Base-by-base conservation (phyloP, 2,797 vertebrate genomes). In the Tolypeutes matacus region DNA sequence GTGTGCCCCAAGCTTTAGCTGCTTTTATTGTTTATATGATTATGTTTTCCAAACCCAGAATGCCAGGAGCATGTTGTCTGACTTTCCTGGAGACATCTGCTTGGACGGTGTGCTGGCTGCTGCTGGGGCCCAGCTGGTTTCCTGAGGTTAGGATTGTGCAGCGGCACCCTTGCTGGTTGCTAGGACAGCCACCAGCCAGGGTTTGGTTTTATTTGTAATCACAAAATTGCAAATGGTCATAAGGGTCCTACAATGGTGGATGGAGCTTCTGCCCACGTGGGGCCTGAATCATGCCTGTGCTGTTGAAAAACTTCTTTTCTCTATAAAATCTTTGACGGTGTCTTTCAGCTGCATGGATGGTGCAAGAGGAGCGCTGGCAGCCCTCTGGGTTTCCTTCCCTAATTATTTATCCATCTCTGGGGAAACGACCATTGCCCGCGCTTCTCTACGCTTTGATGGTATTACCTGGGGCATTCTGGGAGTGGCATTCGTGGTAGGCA, bases 361-460 rank as follows among this genome's bases (percentile, higher is more conserved):
- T 89, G 51, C n/a, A 94, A 93, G 94, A 95, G 60, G 91, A 86
- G 96, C 97, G 89, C 82, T 92, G 84, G 60, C 86, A 97, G 94
- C 95, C 91, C 84, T 85, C 97, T 91, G 86, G 84, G 89, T 97
- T 97, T 89, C 34, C 96, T 97, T 97, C 96, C 94, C 77, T 88
- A 93, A 95, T 80, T 73, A 96, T 96, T 96, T 90, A 36, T 80
- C 76, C 60, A 96, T 93, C 81, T 93, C 67, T 78, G 60, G 60
- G 93, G 75, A 64, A 84, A 94, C 53, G 95, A 29, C 80, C 84
- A 23, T 58, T 95, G 78, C 78, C 65, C 27, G 9, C 83, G 78
- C 70, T 92, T 80, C 77, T 67, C 80, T 80, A 21, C 70, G 39
- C 73, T 95, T 89, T 49, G 13, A 60, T 82, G 60, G n/a, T 86